These are phyloP conservation scores for Gila orcuttii DNA, from an alignment of 2,113 vertebrate species.

Conservation along the genomic window DNA sequence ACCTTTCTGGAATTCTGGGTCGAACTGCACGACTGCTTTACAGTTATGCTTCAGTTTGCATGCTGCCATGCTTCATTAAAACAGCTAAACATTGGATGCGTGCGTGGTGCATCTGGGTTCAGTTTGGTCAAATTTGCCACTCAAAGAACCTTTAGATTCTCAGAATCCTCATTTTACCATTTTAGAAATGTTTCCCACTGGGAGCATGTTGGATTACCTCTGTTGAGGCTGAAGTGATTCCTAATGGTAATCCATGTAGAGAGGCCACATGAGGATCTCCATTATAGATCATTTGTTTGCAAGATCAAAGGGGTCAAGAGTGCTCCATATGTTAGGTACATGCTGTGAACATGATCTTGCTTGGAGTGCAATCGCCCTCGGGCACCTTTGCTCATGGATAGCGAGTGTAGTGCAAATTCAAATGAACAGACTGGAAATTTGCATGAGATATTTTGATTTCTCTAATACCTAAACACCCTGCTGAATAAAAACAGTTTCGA, in stretches of 20 bases:
- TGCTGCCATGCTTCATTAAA: slow-evolving; percentile 32
- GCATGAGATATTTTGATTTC: slow-evolving; percentile 1
- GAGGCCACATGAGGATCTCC: slow-evolving; percentile 34
- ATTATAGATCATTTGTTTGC: slow-evolving; percentile 36
- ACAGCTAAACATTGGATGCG: slow-evolving; percentile 53
- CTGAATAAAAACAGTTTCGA: background rate
- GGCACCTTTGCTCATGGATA: background rate
- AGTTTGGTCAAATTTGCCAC: background rate
- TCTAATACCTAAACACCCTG: background rate
- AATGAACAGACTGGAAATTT: background rate
- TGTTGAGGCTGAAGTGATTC: slow-evolving; percentile 11
- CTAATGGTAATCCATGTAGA: slow-evolving; percentile 31
- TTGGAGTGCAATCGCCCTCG: slow-evolving; percentile 1
- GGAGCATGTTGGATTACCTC: slow-evolving; percentile 25
- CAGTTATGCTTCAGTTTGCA: slow-evolving; percentile 24
- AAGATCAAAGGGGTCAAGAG: slow-evolving; percentile 44
- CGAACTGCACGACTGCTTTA: slow-evolving; percentile 29
- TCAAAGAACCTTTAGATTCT: background rate
- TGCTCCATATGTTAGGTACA: slow-evolving; percentile 36
- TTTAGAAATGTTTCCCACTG: background rate
- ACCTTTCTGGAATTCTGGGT: background rate
- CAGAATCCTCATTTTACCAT: slow-evolving; percentile 5
- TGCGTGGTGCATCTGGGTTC: background rate
- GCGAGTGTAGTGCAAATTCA: background rate
- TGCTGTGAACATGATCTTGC: slow-evolving; percentile 37